Percentiles rank a stretch among this genome's conserved stretches.
phyloP scores from a whole-genome alignment of 2,113 vertebrate genomes.

The Indri indri region DNA sequence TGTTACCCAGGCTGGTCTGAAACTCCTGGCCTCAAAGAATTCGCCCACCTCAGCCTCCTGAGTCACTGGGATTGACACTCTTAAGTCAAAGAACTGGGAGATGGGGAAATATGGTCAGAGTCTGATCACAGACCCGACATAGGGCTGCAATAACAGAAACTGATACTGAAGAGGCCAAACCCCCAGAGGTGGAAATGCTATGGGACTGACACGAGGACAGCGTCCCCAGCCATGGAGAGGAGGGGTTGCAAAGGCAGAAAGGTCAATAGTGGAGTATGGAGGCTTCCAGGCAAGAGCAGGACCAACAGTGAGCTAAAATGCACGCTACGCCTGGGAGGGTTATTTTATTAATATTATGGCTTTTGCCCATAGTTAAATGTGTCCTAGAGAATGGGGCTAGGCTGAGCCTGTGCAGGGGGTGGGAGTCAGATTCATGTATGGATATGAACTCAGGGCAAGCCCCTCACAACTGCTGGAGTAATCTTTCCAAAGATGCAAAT shows the following conservation, averaged over 20 bases:
- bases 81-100: not conserved
- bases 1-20: no score
- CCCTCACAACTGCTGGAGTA: not conserved
- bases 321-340: not conserved
- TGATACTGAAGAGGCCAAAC: not conserved
- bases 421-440: not conserved
- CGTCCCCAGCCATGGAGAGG: not conserved
- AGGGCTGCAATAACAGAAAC: not conserved
- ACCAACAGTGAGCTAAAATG: rapidly evolving
- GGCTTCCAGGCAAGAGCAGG: not conserved
- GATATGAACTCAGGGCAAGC: not conserved
- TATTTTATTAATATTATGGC: no score
- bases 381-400: not conserved
- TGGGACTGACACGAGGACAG: not conserved
- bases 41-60: no score
- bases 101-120: rapidly evolving
- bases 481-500: not conserved
- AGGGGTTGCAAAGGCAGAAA: not conserved
- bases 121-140: no score
- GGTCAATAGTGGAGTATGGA: not conserved
- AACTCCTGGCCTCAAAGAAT: no score
- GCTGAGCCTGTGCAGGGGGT: not conserved
- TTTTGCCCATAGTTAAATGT: no score
- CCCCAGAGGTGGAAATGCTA: not conserved
- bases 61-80: not conserved